Evolutionary conservation across 2,113 vertebrate genomes (phyloP), one percentile per base, ranked within the genome.

Genomic region (Murina feae): DNA sequence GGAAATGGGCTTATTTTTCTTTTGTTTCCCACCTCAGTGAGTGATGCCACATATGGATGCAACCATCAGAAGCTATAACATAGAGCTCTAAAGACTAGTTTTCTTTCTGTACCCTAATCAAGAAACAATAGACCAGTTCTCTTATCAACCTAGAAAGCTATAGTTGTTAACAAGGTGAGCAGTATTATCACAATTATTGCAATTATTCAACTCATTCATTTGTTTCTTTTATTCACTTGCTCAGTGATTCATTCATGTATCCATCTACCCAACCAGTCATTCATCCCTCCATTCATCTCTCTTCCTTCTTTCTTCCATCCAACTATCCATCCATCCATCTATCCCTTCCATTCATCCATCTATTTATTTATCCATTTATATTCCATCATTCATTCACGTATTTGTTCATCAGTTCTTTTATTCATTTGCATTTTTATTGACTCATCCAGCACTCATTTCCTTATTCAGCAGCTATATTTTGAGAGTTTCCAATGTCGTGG

Each of bases 401-500:
- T 12, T 82, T 53, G 76, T 81, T 51, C 9, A 55, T 63, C 32
- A 78, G 0, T 72, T 92, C 9, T 83, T 86, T 79, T n/a, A 37
- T 71, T 49, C 30, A 53, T 25, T 85, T 75, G 55, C 8, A 71
- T 75, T 88, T 78, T 71, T 58, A 60, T 49, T 75, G 35, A 71
- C 47, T 81, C 9, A 60, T 32, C 68, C 3, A 55, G 42, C 16
- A 81, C 32, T 91, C 25, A 69, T 37, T 78, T 86, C 17, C 60
- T 72, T 93, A 88, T n/a, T 90, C 47, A 81, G 30, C 9, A 79
- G 35, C 44, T 9, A n/a, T 82, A 89, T 68, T 92, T 89, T 90
- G 23, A 93, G 47, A 6, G 35, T 55, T 60, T 12, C 23, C 42
- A 90, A 11, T 65, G n/a, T 80, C 23, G 74, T 63, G n/a, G 3